Conservation (phyloP, 2,797 vertebrate species). For the Scolopax bukidnonensis region DNA sequence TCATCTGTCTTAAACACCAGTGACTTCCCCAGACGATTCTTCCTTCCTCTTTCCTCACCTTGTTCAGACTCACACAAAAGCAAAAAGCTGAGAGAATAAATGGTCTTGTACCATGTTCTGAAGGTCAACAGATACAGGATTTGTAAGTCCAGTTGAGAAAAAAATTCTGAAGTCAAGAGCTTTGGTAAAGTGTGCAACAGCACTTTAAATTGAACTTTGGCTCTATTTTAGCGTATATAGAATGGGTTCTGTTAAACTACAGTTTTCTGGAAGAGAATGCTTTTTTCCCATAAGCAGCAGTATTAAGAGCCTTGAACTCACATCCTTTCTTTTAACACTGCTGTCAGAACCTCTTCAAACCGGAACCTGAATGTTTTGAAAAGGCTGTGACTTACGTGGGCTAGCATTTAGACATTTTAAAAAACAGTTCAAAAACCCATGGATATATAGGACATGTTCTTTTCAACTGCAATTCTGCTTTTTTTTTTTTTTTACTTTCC, state of each 20-base stretch:
- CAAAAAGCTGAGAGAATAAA: slow-evolving; percentile 58
- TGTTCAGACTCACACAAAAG: slow-evolving; percentile 12
- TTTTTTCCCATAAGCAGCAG: slow-evolving; percentile 24
- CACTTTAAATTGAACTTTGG: slow-evolving; percentile 68
- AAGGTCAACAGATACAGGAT: slow-evolving; percentile 55
- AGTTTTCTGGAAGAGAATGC: slow-evolving; percentile 41
- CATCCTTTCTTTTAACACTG: neutral
- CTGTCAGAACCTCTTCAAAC: slow-evolving; percentile 28
- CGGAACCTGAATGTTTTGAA: slow-evolving; percentile 24
- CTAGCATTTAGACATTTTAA: neutral
- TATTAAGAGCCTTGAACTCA: slow-evolving; percentile 39
- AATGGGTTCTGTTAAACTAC: slow-evolving; percentile 54
- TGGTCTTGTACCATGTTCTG: slow-evolving; percentile 48
- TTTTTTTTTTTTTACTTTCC: neutral
- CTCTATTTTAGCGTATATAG: slow-evolving; percentile 51
- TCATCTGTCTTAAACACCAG: neutral
- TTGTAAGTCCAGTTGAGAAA: slow-evolving; percentile 53
- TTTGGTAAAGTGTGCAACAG: slow-evolving; percentile 61
- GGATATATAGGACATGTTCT: neutral
- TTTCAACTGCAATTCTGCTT: neutral
- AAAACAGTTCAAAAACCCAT: neutral
- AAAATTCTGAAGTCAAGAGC: slow-evolving; percentile 60
- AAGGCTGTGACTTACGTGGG: neutral
- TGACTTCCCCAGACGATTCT: neutral
- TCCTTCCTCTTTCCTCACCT: slow-evolving; percentile 23